Conservation (phyloP, 2,113 vertebrate genomes). For the Leptosomus discolor region DNA sequence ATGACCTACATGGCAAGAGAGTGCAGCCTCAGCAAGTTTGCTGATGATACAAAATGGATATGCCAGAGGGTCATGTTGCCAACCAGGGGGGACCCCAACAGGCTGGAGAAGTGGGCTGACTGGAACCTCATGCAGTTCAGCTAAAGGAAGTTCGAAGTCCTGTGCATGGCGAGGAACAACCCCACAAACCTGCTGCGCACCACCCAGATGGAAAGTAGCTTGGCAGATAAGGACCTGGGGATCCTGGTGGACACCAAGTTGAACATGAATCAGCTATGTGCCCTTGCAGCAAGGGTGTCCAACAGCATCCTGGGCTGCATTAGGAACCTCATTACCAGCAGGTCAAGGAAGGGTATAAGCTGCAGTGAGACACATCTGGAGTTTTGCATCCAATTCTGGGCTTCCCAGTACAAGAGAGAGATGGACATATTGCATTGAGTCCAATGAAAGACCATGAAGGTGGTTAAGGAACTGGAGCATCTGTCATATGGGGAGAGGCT, state of each 20-base stretch:
- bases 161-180: neutral
- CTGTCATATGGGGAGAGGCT: neutral
- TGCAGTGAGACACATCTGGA: neutral
- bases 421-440: neutral
- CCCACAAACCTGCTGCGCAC: no score
- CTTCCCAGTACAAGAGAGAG: neutral
- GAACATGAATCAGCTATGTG: neutral
- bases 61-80: neutral
- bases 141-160: neutral
- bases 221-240: neutral
- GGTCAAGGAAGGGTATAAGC: neutral
- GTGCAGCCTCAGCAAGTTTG: neutral
- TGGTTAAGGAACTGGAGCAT: neutral
- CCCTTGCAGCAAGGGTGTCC: neutral
- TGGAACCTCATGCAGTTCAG: neutral
- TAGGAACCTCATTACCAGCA: neutral
- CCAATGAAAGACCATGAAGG: neutral
- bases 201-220: neutral
- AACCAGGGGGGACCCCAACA: neutral
- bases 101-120: neutral
- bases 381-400: neutral
- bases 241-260: neutral
- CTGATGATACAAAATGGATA: no score
- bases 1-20: neutral
- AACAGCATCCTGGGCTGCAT: neutral